Base-by-base conservation (phyloP, 2,113 vertebrate genomes). In the Butorides virescens region DNA sequence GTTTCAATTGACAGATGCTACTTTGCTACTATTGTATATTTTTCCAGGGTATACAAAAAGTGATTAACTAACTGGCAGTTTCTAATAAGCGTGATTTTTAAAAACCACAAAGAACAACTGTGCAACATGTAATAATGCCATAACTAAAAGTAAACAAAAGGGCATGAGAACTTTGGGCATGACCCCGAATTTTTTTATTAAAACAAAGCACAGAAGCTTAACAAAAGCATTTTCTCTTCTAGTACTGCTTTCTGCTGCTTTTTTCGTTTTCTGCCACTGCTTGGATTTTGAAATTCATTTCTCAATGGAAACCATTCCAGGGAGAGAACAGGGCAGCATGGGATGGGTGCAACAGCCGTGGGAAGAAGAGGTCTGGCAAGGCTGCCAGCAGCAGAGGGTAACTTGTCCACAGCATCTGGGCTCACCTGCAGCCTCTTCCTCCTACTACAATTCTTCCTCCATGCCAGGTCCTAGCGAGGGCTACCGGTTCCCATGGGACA, bases 331-430 rank as follows among this genome's bases (percentile, higher is more conserved):
- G 30, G 19, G 9, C 49, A 63, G 13, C 2, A 1, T 34, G 55
- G 15, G 7, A 36, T 8, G 6, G 22, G 5, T 49, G 32, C 26
- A 62, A 50, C 1, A 4, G 32, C 32, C 1, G 0, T 19, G 10
- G 71, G 52, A 72, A 76, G 39, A 52, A 55, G 66, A 76, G 30
- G 32, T 71, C 29, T 53, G 56, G 23, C n/a, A 70, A 49, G n/a
- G 11, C 19, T 18, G 30, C 23, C n/a, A 23, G 29, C 44, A 71
- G 50, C 25, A 66, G 27, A 30, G 14, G 27, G 12, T 82, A 37
- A 19, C 15, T 72, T 2, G 1, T 72, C 23, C 20, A 44, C 32
- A 39, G 42, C 9, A 39, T 50, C 14, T 42, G 19, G 14, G 13
- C 26, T 65, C 11, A 61, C 10, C 11, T 61, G n/a, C 37, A 70